Base-by-base conservation (phyloP, 2,888 invertebrate genomes). In the Periphyllus acericola region DNA sequence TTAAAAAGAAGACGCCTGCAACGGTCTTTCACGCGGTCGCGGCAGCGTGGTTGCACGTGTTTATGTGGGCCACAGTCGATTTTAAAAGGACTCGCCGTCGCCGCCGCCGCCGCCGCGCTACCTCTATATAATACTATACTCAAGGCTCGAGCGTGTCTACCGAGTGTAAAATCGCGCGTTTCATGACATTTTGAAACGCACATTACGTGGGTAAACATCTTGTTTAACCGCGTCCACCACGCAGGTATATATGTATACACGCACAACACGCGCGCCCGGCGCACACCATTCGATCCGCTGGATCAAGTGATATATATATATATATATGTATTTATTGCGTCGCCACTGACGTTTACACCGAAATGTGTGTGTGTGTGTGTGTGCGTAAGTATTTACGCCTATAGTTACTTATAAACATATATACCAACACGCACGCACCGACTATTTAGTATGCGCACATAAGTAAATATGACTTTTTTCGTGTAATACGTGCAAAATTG, bases 141-240 rank as follows among this genome's bases (percentile, higher is more conserved):
- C 46, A 46, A 32, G 78, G 60, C 66, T 85, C 83, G 79, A 81
- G 81, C 84, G 81, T 84, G 89, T 84, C 84, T 84, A 80, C 74
- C 66, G 32, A 76, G 86, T 89, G 89, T 89, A 88, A 88, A 89
- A 89, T 89, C 89, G 89, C 84, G 88, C 84, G 89, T 89, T 89
- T 89, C 89, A 89, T 88, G 89, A 89, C 89, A 82, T 89, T 89
- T 89, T 83, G 89, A 89, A 86, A 89, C 89, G 89, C 83, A 76
- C 82, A 87, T 89, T 89, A 89, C 75, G 60, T 78, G 89, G 89
- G 84, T 89, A 89, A 89, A 89, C 89, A 83, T 79, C 87, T 86
- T 74, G 83, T 89, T 88, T 74, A 89, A 83, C 71, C 88, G 88
- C 87, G 83, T 75, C 68, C 80, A 75, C 46, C 71, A 72, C 52